These are phyloP conservation scores for Thunnus thynnus DNA, from an alignment of 2,113 vertebrate genomes.

Conservation along the genomic window DNA sequence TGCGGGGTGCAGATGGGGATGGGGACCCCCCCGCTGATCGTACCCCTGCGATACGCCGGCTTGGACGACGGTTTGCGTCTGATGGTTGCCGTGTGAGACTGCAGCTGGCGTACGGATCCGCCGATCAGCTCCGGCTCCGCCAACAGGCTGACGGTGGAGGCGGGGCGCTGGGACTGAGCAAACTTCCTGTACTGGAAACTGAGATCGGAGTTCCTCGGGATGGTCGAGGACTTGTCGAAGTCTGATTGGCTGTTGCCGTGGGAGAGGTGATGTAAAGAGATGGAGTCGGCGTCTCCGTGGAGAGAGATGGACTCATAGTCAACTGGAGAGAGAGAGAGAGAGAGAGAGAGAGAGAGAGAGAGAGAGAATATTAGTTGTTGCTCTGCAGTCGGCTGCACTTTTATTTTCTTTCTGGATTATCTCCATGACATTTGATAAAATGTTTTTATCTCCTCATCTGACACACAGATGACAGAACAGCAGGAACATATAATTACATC, in stretches of 20 bases:
- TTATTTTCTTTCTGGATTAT: background rate
- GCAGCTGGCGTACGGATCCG: conserved; percentile 56
- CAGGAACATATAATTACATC: conserved; percentile 30
- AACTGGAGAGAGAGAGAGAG: conserved; percentile 41
- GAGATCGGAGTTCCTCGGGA: conserved; percentile 88
- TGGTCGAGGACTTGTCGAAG: conserved; percentile 88
- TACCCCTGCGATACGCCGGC: conserved; percentile 83
- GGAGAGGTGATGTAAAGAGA: conserved; percentile 83
- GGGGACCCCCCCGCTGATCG: conserved; percentile 86
- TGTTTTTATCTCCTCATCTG: conserved; percentile 1
- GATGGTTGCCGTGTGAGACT: conserved; percentile 87
- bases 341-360: background rate
- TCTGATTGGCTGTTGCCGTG: conserved; percentile 79
- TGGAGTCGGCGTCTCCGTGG: conserved; percentile 74
- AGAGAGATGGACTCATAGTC: conserved; percentile 89
- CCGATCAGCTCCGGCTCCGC: conserved; percentile 76
- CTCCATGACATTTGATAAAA: conserved; percentile 3
- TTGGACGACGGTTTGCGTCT: conserved; percentile 88
- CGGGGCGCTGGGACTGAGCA: conserved; percentile 84
- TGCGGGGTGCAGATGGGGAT: conserved; percentile 88
- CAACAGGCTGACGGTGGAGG: conserved; percentile 87
- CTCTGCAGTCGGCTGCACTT: background rate
- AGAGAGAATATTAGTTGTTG: background rate
- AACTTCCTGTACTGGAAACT: conserved; percentile 85
- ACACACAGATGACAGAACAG: background rate